phyloP scores from a whole-genome alignment of 2,113 vertebrate species.

The Trematomus loennbergii region DNA sequence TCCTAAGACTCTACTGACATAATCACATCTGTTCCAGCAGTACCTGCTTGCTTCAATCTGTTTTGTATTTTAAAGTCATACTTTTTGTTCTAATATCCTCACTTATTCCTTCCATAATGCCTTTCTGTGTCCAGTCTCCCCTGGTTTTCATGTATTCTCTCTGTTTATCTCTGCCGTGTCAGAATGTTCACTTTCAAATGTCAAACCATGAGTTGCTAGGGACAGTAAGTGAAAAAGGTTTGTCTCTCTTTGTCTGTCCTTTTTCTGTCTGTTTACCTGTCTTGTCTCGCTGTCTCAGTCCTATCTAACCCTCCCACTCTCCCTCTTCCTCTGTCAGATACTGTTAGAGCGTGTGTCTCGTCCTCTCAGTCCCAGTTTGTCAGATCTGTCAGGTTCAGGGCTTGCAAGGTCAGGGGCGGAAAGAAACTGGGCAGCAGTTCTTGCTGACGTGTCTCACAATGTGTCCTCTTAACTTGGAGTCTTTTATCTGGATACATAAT shows the following conservation, averaged over 20 bases:
- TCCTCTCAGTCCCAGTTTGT: slow-evolving; percentile 21
- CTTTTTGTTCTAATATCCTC: too few relatives aligned
- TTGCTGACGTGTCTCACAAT: slow-evolving; percentile 34
- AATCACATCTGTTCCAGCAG: not conserved
- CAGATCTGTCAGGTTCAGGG: slow-evolving; percentile 16
- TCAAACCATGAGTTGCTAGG: not conserved
- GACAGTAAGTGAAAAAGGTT: not conserved
- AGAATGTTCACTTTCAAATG: not conserved
- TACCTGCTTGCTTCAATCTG: not conserved
- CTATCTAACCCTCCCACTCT: slow-evolving; percentile 10
- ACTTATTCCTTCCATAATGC: not conserved
- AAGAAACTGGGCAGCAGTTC: not conserved
- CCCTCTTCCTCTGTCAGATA: slow-evolving; percentile 24
- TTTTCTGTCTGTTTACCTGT: not conserved
- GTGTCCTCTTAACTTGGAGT: not conserved
- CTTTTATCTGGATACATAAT: slow-evolving; percentile 14
- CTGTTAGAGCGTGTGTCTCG: slow-evolving; percentile 18
- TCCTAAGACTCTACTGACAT: not conserved
- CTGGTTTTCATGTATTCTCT: not conserved
- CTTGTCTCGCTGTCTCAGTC: not conserved
- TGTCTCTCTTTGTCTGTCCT: not conserved
- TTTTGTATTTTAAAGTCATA: not conserved
- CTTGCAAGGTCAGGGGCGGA: slow-evolving; percentile 6
- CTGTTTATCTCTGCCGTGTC: not conserved
- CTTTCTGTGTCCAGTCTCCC: not conserved